Evolutionary conservation across 1,140 invertebrate species (phyloP), one percentile per base, ranked within the genome.

Genomic region (Drosophila asahinai): DNA sequence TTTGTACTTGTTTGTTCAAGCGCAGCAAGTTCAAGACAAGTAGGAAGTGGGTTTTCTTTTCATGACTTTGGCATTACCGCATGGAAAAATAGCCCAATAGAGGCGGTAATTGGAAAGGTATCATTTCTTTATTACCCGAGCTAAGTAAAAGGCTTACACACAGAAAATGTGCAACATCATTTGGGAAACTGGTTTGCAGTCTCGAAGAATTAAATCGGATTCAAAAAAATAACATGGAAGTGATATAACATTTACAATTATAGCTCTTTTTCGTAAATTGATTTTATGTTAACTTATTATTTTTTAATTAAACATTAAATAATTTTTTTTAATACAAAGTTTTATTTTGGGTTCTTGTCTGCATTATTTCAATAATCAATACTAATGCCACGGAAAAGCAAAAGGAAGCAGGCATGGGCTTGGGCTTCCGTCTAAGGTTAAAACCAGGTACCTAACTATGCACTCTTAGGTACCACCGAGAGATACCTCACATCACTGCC

Each of bases 11-110:
- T 68, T 68, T 52, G 40, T n/a, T 71, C 45, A 25, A 25, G 54
- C 68, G 38, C 33, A 74, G 61, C 71, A 74, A 74, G 68, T 74
- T 74, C 71, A 74, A 73, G 71, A 73, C 38, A 73, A 73, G 30
- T 59, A 78, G 63, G 62, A 84, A 83, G 75, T 60, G 22, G 27
- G 38, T 19, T 66, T 49, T 67, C 17, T 51, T 43, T 70, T n/a
- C 36, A 36, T 19, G 19, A 43, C 47, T 66, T 57, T 17, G 36
- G 17, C 42, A 36, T 72, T 60, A 72, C 52, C 17, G 49, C 51
- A 60, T 48, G 27, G 12, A 48, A 64, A 33, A 59, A 42, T 40
- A 51, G 11, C 5, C 38, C 62, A 19, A 15, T 45, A 45, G 9
- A 45, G 14, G 8, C 19, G 15, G 48, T 12, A 5, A 70, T 36